These are phyloP conservation scores for Drosophila kanekoi DNA, from an alignment of 2,888 invertebrate genomes.

Conservation along the genomic window DNA sequence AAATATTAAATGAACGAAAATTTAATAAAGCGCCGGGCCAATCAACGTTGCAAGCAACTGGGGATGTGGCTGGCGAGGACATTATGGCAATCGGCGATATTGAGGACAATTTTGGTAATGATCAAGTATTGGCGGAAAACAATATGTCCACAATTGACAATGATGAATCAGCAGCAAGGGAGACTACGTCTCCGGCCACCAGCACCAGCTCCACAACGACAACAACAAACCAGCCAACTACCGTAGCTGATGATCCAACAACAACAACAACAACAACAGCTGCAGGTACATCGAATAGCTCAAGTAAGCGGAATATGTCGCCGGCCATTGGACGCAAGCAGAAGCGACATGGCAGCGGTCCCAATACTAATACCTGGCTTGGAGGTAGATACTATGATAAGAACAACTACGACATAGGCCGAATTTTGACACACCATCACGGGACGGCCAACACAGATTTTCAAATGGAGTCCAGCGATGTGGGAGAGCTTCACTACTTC, in stretches of 20 bases:
- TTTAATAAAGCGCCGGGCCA: conserved; percentile 73
- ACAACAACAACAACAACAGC: conserved; percentile 1
- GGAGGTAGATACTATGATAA: conserved; percentile 19
- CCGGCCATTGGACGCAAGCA: conserved; percentile 46
- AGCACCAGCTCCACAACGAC: conserved; percentile 6
- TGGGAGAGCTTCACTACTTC: conserved; percentile 62
- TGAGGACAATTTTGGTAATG: conserved; percentile 70
- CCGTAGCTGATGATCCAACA: neutral
- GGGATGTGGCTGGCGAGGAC: conserved; percentile 38
- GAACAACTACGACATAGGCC: conserved; percentile 32
- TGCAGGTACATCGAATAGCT: conserved; percentile 5
- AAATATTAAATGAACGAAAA: conserved; percentile 79
- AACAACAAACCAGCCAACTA: neutral
- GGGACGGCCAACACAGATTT: conserved; percentile 11
- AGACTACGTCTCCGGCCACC: conserved; percentile 16
- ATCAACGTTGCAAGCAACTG: conserved; percentile 40
- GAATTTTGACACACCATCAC: conserved; percentile 31
- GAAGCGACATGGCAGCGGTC: conserved; percentile 37
- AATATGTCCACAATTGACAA: conserved; percentile 61
- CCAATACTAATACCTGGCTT: conserved; percentile 14
- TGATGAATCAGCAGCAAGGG: conserved; percentile 62
- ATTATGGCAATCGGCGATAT: conserved; percentile 74
- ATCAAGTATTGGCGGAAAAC: conserved; percentile 62
- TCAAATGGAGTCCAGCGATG: conserved; percentile 6
- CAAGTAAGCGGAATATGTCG: conserved; percentile 16